These are phyloP conservation scores for Alviniconcha marisindica DNA, from an alignment of 1,140 invertebrate species.

Conservation along the genomic window DNA sequence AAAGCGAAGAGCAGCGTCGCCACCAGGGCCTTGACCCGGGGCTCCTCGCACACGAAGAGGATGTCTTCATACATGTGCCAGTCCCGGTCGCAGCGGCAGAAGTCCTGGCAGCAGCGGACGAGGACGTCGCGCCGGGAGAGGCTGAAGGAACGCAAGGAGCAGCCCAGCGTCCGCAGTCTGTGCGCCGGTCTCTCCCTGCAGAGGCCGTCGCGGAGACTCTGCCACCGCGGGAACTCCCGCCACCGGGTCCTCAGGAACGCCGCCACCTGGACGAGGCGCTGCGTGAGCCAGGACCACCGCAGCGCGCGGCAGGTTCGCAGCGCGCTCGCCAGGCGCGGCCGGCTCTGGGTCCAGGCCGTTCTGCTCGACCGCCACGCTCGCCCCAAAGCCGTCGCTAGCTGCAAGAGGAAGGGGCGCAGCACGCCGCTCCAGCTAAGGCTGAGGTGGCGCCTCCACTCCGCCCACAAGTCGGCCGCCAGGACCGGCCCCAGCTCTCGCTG, in stretches of 20 bases:
- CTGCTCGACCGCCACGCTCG: neutral
- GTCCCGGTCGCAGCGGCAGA: neutral
- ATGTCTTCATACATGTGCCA: neutral
- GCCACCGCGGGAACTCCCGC: too few species aligned
- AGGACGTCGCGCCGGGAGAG: slow-evolving; percentile 6
- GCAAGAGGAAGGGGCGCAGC: neutral
- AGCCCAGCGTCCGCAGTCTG: too few species aligned
- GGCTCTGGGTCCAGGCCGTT: neutral
- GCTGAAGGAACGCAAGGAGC: neutral
- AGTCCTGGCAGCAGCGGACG: neutral
- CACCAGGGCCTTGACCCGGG: slow-evolving; percentile 19
- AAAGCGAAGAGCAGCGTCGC: slow-evolving; percentile 5
- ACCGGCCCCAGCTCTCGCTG: neutral
- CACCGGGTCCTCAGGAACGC: too few species aligned
- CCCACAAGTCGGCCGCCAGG: neutral
- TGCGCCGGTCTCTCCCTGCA: too few species aligned
- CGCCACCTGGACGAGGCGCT: neutral
- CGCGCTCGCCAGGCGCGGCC: neutral
- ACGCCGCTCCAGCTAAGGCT: neutral
- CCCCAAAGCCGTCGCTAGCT: neutral
- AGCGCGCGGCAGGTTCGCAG: neutral
- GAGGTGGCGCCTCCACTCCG: neutral
- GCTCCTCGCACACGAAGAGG: neutral
- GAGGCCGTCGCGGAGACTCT: too few species aligned
- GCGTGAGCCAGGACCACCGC: neutral